Conservation (phyloP, 2,113 vertebrate genomes). For the Porphyrio hochstetteri region DNA sequence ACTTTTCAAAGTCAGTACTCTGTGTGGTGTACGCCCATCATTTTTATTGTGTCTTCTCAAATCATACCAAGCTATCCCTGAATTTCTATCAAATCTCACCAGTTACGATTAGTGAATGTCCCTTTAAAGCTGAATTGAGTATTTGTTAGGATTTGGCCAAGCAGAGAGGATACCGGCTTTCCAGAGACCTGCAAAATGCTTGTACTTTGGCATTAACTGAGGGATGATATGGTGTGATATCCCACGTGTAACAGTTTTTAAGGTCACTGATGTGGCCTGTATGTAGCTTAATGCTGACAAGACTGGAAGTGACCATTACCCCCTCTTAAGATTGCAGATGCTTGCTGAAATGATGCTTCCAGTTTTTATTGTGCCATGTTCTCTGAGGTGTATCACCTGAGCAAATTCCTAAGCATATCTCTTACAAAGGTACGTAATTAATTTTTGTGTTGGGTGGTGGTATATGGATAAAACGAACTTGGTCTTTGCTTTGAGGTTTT, state of each 20-base stretch:
- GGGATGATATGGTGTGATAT: background rate
- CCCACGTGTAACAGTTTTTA: background rate
- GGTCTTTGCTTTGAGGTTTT: background rate
- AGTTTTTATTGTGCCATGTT: background rate
- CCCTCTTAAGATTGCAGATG: background rate
- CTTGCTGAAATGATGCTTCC: background rate
- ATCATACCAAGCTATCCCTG: rapidly evolving
- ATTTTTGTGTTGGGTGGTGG: background rate
- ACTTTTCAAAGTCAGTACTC: background rate
- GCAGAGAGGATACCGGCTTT: background rate
- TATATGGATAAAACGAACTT: background rate
- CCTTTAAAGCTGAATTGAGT: background rate
- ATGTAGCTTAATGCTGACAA: background rate
- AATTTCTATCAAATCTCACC: background rate
- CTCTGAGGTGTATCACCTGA: background rate
- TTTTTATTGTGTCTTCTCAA: background rate
- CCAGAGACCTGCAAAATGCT: background rate
- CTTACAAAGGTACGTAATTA: background rate
- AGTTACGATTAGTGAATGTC: background rate
- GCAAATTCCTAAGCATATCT: background rate
- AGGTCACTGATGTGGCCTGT: background rate
- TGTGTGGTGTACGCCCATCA: background rate
- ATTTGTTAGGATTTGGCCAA: background rate
- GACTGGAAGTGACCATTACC: background rate
- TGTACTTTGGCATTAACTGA: background rate